Evolutionary conservation across 35 echinoderm and acorn worm genomes (phyloP), one percentile per base, ranked within the genome.

Genomic region (Holothuria glaberrima): DNA sequence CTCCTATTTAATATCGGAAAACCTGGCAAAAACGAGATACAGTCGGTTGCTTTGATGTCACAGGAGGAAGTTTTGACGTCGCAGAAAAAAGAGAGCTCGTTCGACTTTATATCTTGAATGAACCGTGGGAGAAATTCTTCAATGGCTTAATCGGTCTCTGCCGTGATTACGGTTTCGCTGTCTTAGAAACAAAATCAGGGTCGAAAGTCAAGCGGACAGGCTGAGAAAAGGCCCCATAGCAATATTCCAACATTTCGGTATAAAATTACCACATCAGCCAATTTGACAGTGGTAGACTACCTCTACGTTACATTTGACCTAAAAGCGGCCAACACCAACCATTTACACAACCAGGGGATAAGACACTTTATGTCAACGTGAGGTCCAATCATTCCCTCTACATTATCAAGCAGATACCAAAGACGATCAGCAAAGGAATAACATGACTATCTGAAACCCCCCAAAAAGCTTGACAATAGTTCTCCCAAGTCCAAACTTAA

Each of bases 241-340:
- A 46, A 12, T 35, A 46, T 78, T 78, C 74, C 30, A 78, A 48
- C 9, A 26, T 9, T 48, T 36, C 3, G 74, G 74, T 12, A 32
- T 78, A 78, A 78, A 78, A 78, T 44, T 20, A 78, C 74, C 12
- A 44, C 44, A n/a, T 17, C 45, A 78, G 30, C 74, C 9, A 78
- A 78, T 25, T 19, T 78, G 22, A 78, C n/a, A 78, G 33, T 20
- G 13, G 74, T 78, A 12, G 74, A 78, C 74, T 78, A 48, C 74
- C 45, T 69, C 25, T 4, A 69, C 66, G 31, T 69, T 3, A 78
- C 74, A 32, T 6, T 78, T 10, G 74, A 78, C 33, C 30, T 78
- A 48, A 9, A 12, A 54, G 50, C 12, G 74, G 33, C 9, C 25
- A 33, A 19, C 35, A 78, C 74, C 74, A 2, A 1, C 33, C 74